Base-by-base conservation (phyloP, 2,888 invertebrate genomes). In the Boloria selene region DNA sequence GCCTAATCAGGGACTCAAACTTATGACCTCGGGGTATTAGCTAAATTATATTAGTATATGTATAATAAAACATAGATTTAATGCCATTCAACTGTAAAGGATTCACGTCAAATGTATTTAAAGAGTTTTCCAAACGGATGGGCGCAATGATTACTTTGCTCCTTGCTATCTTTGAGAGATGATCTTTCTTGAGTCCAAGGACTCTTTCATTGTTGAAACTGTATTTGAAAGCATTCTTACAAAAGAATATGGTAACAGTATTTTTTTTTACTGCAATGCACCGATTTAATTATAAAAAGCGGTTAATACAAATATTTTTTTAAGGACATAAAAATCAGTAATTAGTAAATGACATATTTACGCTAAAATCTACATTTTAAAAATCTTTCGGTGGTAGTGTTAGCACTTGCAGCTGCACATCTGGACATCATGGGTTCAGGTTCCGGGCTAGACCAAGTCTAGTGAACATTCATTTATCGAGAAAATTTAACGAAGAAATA, bases 31-130 rank as follows among this genome's bases (percentile, higher is more conserved):
- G 10, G 10, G 3, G 10, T 38, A 38, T 7, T 2, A 10, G 31
- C 10, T 38, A 38, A 7, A 38, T 38, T 38, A 38, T 50, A 17
- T 17, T 18, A 17, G 18, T 50, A 17, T 50, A n/a, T n/a, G n/a
- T n/a, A 13, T 38, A 6, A 17, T 13, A 38, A 38, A 13, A 54
- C 16, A 18, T 54, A 44, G 14, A 56, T 22, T 38, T 45, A 65
- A 69, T 61, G 53, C 45, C 72, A 60, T 62, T 70, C 65, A 59
- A 54, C 50, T 77, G 78, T 76, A 68, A 77, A 72, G 71, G 77
- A 76, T 80, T 77, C 75, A 76, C 78, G 77, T 77, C 75, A 82
- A 79, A 82, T 79, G 80, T 82, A 80, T 80, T 80, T 80, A 84
- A 81, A 78, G 80, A 58, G 79, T 73, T 77, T 83, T 84, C 80